Base-by-base conservation (phyloP, 2,888 invertebrate species). In the Cactoblastis cactorum region DNA sequence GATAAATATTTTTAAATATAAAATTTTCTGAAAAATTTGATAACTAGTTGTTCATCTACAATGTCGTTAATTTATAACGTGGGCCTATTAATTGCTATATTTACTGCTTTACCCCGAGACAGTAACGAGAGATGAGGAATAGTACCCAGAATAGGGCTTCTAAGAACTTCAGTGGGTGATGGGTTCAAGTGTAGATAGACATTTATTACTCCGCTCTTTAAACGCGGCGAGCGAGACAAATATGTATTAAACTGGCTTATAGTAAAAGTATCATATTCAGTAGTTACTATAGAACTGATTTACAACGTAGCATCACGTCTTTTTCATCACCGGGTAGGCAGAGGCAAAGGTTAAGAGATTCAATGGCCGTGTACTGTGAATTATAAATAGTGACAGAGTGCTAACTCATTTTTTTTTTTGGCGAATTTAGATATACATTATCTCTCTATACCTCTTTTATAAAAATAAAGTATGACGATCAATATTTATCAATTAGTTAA, bases 111-210 rank as follows among this genome's bases (percentile, higher is more conserved):
- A 59, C 59, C 52, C 53, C 45, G 57, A 64, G 60, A 56, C 55
- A 65, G 79, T 75, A 80, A 81, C 74, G 58, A 55, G 74, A 82
- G 67, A 72, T 71, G 71, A 68, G 67, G 71, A 70, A 74, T 77
- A 39, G 32, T 49, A 33, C 49, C 19, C 12, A 33, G 49, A 39
- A 39, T 39, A 24, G 28, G n/a, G 15, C n/a, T 49, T 39, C 49
- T 24, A 47, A 5, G 47, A 47, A 47, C 32, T 1, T 17, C 17
- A 24, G 9, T 19, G 39, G 39, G 37, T 17, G 15, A 37, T 37
- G 22, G 39, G 43, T 28, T 43, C 24, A 28, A 43, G 43, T 28
- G 43, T 15, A 43, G 28, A 39, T 22, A 41, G 43, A 43, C 43
- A 17, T 43, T 43, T 43, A 43, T 43, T 28, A 14, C 43, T 28